These are phyloP conservation scores for Mirounga angustirostris DNA, from an alignment of 2,113 vertebrate genomes.

Conservation along the genomic window DNA sequence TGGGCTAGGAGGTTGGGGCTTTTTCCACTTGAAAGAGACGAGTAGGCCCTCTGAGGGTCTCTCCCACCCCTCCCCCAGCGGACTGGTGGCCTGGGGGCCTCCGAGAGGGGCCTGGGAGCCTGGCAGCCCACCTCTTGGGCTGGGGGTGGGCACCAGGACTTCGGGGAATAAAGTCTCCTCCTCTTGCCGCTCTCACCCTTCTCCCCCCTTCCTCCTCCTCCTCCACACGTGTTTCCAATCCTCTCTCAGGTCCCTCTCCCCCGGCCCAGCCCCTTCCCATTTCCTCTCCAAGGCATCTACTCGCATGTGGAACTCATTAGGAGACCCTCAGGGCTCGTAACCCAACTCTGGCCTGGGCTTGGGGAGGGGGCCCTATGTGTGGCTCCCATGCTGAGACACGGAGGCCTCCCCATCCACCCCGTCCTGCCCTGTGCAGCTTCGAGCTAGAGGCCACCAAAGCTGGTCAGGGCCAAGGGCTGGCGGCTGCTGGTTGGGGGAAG, in stretches of 20 bases:
- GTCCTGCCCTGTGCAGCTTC: background rate
- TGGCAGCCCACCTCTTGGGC: background rate
- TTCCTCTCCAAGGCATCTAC: slow-evolving; percentile 70
- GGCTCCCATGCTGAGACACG: background rate
- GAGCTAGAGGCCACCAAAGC: background rate
- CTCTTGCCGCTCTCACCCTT: background rate
- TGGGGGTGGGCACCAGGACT: background rate
- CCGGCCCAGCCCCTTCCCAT: slow-evolving; percentile 67
- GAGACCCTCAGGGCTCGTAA: slow-evolving; percentile 73
- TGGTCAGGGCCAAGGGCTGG: background rate
- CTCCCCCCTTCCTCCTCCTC: background rate
- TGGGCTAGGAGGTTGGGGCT: background rate
- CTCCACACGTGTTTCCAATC: slow-evolving; percentile 77
- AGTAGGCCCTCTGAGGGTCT: background rate
- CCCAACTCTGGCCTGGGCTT: slow-evolving; percentile 57
- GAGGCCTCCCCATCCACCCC: background rate
- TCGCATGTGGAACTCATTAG: slow-evolving; percentile 80
- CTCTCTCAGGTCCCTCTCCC: slow-evolving; percentile 50
- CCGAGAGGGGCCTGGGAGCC: background rate
- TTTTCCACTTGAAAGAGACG: slow-evolving; percentile 7
- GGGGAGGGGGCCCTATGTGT: background rate
- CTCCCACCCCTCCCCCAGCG: background rate
- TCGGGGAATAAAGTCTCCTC: background rate
- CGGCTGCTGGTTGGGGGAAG: background rate
- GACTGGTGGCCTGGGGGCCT: slow-evolving; percentile 11